phyloP scores from a whole-genome alignment of 37 sponge, comb jelly and placozoan genomes.

The Chondrosia reniformis region DNA sequence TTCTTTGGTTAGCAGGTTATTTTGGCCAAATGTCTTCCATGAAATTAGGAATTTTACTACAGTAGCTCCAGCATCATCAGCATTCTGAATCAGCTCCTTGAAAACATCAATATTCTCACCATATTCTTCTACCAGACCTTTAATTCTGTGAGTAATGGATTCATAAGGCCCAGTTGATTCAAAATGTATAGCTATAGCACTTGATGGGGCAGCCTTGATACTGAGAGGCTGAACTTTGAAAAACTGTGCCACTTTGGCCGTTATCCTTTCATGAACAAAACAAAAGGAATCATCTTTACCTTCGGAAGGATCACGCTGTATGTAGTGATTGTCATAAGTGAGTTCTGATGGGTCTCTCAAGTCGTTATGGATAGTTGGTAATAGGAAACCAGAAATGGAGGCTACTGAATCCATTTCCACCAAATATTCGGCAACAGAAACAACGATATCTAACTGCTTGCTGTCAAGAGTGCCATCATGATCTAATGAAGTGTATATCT shows the following conservation, averaged over 20 bases:
- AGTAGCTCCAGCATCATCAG: constrained; percentile 86
- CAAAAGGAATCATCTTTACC: not conserved
- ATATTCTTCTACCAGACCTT: constrained; percentile 57
- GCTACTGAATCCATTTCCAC: not conserved
- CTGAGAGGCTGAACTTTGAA: constrained; percentile 61
- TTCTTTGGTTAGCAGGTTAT: constrained; percentile 41
- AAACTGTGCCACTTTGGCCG: constrained; percentile 25
- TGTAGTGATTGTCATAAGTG: constrained; percentile 7
- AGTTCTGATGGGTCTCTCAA: not conserved
- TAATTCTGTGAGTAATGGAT: constrained; percentile 57
- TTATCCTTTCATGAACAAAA: constrained; percentile 34
- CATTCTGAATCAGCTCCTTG: constrained; percentile 88
- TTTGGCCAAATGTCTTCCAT: constrained; percentile 60
- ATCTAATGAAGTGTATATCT: not conserved
- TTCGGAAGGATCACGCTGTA: not conserved
- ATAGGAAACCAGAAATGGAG: not conserved
- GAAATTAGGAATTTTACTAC: constrained; percentile 76
- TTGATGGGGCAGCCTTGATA: constrained; percentile 48
- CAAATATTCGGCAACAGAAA: constrained; percentile 14
- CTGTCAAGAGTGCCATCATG: not conserved
- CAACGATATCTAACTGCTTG: constrained; percentile 15
- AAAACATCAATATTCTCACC: constrained; percentile 65
- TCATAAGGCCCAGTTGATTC: constrained; percentile 42
- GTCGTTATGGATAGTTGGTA: not conserved
- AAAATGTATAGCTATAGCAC: constrained; percentile 21